Base-by-base conservation (phyloP, 1,140 invertebrate genomes). In the Aphidius ervi region DNA sequence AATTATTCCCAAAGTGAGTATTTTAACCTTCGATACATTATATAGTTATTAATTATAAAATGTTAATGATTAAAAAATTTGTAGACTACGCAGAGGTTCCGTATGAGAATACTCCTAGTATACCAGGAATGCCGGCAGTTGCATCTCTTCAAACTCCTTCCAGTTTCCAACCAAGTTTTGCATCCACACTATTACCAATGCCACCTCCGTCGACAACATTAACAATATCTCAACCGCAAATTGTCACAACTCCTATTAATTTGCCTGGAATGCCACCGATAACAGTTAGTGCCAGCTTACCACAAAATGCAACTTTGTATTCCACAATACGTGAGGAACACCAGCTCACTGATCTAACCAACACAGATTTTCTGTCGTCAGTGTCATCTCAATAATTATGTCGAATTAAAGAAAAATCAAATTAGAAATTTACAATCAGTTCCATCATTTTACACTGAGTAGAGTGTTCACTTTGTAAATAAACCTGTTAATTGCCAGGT, bases 231-330 rank as follows among this genome's bases (percentile, higher is more conserved):
- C 69, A 72, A 50, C 64, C 74, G 37, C 73, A 76, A 9, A 62
- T 83, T 16, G 80, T 86, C 1, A 87, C 88, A 37, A 89, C 87
- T 1, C 88, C 89, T 0, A 85, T 92, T n/a, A 84, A 84, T 43
- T 75, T 91, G 61, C 89, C 88, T 23, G 89, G 89, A 10, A 89
- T 91, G 88, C 90, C 90, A 23, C 87, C 89, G 5, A 88, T 91
- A 61, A 91, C 88, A n/a, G 88, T 91, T 3, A 89, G 87, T 71
- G 86, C 88, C 20, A 86, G 87, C 42, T 69, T 91, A 60, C 86
- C 87, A 5, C 78, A 78, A 64, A 74, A 67, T 46, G 57, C 75
- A 5, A 39, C 71, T 20, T 76, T 72, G 43, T 77, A 74, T 59
- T 54, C 74, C 7, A 63, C 73, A 20, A 54, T 68, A 43, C 43